These are phyloP conservation scores for Drosophila navojoa DNA, from an alignment of 1,140 invertebrate genomes.

Conservation along the genomic window DNA sequence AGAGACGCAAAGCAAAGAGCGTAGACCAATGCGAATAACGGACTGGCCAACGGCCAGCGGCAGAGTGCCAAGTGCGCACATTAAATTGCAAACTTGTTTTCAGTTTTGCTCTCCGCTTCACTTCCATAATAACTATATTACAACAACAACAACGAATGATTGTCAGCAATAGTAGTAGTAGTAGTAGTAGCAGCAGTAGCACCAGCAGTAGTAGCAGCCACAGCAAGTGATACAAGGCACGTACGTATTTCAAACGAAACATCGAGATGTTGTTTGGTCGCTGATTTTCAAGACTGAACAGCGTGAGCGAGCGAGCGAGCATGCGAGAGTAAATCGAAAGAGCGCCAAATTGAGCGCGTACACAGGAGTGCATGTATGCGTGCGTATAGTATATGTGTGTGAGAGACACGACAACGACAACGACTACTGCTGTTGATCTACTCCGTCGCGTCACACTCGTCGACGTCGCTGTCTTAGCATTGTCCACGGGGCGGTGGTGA, in stretches of 20 bases:
- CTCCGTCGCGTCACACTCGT: conserved; percentile 60
- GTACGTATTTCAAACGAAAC: conserved; percentile 61
- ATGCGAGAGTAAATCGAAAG: conserved; percentile 28
- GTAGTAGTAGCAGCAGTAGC: conserved; percentile 25
- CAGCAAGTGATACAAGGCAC: conserved; percentile 74
- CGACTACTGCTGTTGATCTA: conserved; percentile 50
- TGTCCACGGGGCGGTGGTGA: conserved; percentile 57
- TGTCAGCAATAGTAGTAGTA: conserved; percentile 31
- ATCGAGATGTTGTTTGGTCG: conserved; percentile 53
- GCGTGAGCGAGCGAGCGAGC: conserved; percentile 22
- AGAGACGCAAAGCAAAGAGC: conserved; percentile 47
- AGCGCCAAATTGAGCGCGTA: conserved; percentile 33
- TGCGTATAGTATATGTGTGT: conserved; percentile 9
- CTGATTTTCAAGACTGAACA: conserved; percentile 34
- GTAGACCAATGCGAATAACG: conserved; percentile 36
- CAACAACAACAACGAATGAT: conserved; percentile 34
- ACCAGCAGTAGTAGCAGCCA: conserved; percentile 36
- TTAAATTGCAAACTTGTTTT: conserved; percentile 83
- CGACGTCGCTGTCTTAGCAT: conserved; percentile 45
- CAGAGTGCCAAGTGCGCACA: conserved; percentile 76
- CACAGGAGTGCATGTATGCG: conserved; percentile 16
- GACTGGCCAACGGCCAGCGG: conserved; percentile 46
- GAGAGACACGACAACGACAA: conserved; percentile 34
- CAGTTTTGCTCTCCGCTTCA: conserved; percentile 62
- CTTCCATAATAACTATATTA: conserved; percentile 56